Percentiles rank a stretch among this genome's conserved stretches.
Evolutionary conservation across 2,113 vertebrate species (phyloP).

Genomic region (Ancistrus triradiatus): DNA sequence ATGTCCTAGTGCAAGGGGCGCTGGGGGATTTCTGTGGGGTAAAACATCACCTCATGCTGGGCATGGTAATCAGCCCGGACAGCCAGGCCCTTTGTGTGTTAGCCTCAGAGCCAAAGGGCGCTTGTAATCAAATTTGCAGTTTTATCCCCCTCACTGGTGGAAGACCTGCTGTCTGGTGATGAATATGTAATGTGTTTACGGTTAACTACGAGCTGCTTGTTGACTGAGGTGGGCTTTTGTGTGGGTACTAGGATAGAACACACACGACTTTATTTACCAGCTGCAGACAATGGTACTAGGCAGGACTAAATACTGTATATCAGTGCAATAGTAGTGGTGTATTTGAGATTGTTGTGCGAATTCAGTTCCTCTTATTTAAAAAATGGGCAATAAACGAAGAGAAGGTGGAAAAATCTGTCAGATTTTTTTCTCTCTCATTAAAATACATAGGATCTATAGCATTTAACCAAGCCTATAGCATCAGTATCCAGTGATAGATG

Average conservation of each 20-base stretch:
- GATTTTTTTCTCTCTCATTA: too few relatives aligned
- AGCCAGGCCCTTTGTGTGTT: conserved; percentile 88
- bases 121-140: conserved; percentile 99
- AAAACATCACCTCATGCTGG: conserved; percentile 89
- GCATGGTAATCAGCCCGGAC: conserved; percentile 99
- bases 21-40: conserved; percentile 65
- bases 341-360: too few relatives aligned
- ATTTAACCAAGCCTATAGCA: too few relatives aligned
- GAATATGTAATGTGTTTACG: conserved; percentile 51
- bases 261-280: neutral
- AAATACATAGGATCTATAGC: too few relatives aligned
- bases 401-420: too few relatives aligned
- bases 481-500: too few relatives aligned
- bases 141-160: conserved; percentile 70
- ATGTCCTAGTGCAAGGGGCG: conserved; percentile 74
- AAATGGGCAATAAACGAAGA: too few relatives aligned
- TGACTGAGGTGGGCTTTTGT: conserved; percentile 16
- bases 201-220: conserved; percentile 48
- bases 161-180: conserved; percentile 68
- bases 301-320: too few relatives aligned
- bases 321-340: too few relatives aligned
- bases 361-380: too few relatives aligned
- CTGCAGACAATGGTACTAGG: too few relatives aligned
- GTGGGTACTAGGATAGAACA: conserved; percentile 8
- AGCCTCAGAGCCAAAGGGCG: conserved; percentile 97